phyloP scores from a whole-genome alignment of 2,113 vertebrate genomes.

The Catharus bicknelli region DNA sequence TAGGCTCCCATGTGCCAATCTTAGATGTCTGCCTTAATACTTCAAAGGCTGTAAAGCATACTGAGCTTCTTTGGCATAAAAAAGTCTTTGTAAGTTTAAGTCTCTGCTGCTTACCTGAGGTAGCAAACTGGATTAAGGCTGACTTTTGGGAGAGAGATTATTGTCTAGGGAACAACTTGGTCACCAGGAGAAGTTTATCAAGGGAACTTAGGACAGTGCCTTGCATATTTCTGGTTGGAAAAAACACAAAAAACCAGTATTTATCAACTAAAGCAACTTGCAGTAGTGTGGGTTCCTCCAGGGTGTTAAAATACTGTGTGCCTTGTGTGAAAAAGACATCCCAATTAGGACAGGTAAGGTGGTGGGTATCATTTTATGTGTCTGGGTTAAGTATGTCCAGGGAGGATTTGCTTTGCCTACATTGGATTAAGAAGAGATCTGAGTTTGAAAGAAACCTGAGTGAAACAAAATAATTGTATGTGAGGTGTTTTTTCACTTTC shows the following conservation, averaged over 20 bases:
- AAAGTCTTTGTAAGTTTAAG: background rate
- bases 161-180: fast-evolving
- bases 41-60: background rate
- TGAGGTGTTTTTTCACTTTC: background rate
- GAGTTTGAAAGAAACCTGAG: background rate
- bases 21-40: background rate
- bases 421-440: background rate
- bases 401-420: background rate
- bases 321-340: background rate
- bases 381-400: background rate
- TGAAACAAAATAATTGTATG: background rate
- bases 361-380: background rate
- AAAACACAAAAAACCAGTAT: background rate
- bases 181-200: background rate
- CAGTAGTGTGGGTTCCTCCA: background rate
- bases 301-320: background rate
- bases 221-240: background rate
- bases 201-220: background rate
- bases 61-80: background rate
- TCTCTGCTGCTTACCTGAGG: background rate
- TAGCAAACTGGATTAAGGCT: background rate
- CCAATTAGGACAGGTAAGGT: background rate
- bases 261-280: background rate
- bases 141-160: background rate
- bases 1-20: background rate